Base-by-base conservation (phyloP, 2,888 invertebrate genomes). In the Aspidapion aeneum region DNA sequence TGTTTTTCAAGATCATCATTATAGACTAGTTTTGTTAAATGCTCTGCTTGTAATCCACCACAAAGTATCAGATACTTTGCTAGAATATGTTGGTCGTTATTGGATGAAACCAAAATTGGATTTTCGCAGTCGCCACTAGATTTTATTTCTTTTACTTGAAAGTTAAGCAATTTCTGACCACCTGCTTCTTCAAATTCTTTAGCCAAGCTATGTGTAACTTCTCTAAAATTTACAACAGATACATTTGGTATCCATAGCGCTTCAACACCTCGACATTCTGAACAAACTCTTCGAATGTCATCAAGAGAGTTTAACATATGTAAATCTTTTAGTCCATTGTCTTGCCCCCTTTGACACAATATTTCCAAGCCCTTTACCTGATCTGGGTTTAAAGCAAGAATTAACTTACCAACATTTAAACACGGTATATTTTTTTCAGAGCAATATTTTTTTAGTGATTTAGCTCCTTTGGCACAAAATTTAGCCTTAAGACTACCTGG, bases 11-110 rank as follows among this genome's bases (percentile, higher is more conserved):
- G 9, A 18, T 49, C 48, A 21, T 60, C 18, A 3, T 50, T 94
- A 1, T 94, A 91, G 77, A 71, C 56, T 9, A 93, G 80, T 60
- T 88, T 86, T 0, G 97, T 93, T 48, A 98, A 80, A 63, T 87
- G 84, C 80, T 97, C 98, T 0, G 98, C 93, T 69, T 96, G 90
- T 35, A 98, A 81, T 5, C 98, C 98, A 69, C 91, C 95, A 77
- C 97, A 98, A 1, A 94, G 93, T 16, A 98, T 83, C 0, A 94
- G 91, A 82, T 91, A 90, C 68, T 90, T 89, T 5, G 93, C 86
- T 55, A 65, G 61, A 63, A 81, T 78, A 50, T 86, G 78, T 2
- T 73, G 73, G 63, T 82, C 79, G 19, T 79, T 73, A 21, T 79
- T 75, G 1, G 73, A 75, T 62, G 81, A 77, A 50, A 81, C 78